Evolutionary conservation across 2,888 invertebrate genomes (phyloP), one percentile per base, ranked within the genome.

Genomic region (Heliconius ismenius): DNA sequence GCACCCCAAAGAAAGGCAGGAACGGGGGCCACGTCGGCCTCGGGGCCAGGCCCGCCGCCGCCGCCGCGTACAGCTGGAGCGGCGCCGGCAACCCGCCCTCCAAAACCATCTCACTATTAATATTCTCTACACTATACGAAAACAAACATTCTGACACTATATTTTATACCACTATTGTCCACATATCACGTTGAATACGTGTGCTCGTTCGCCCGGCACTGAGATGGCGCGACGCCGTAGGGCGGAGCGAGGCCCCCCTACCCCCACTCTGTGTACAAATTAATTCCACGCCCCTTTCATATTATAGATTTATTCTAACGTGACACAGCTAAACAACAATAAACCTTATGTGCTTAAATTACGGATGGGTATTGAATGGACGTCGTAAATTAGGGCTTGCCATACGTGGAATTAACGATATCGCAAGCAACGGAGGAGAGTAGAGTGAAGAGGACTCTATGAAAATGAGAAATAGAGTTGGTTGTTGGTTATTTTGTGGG

Each of bases 11-110:
- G 84, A 95, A 95, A 62, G 93, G 93, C 83, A 96, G 91, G 90
- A 95, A 95, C 64, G 95, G 96, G 81, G 96, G 94, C 92, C 96
- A 96, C 78, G 95, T 92, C 79, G 95, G 95, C 77, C 95, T 87
- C 79, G 95, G 92, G 79, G 91, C 90, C 85, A 90, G 90, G 86
- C 93, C 95, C 88, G 96, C 95, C 85, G 96, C 96, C 84, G 96
- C 96, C 88, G 96, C 96, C 86, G 96, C 96, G 88, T 96, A 96
- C 83, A 96, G 91, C 87, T 96, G 96, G 89, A 96, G 91, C 86
- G 96, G 96, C 88, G 96, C 95, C 92, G 96, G 96, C 91, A 96
- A 90, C 83, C 95, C 96, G 89, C 92, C 94, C 87, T 96, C 96
- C 88, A 96, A 91, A 92, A 96, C 96, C 96, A 96, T 96, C 83